Conservation (phyloP, 2,113 vertebrate species). For the Sialia sialis region DNA sequence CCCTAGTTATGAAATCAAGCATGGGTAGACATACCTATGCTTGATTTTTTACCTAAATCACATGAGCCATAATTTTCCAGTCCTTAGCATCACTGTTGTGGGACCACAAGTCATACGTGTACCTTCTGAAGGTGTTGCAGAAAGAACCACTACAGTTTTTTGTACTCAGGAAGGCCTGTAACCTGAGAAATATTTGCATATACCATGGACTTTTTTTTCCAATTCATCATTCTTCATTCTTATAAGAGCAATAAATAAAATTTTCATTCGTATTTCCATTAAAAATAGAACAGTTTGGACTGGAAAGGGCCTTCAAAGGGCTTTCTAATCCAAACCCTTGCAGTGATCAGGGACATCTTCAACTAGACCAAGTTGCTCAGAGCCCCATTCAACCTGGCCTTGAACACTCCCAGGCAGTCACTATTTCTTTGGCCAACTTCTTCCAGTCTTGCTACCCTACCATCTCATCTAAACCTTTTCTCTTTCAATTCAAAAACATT, state of each 20-base stretch:
- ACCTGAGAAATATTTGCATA: neutral
- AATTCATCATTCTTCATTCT: neutral
- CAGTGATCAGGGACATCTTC: neutral
- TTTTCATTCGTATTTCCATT: neutral
- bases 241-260: neutral
- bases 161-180: neutral
- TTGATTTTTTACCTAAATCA: neutral
- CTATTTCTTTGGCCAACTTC: neutral
- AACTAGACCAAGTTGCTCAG: neutral
- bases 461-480: neutral
- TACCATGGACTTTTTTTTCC: neutral
- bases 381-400: neutral
- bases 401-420: neutral
- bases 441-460: neutral
- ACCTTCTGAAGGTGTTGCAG: neutral
- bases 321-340: neutral
- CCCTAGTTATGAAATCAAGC: neutral
- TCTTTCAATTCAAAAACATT: neutral
- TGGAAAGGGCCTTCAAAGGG: neutral
- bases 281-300: neutral
- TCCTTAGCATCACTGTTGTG: neutral
- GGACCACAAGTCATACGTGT: neutral
- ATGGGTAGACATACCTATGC: neutral
- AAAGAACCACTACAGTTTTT: neutral
- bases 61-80: neutral